Evolutionary conservation across 1,140 invertebrate species (phyloP).

Genomic region (Pachypeltis micranthus): DNA sequence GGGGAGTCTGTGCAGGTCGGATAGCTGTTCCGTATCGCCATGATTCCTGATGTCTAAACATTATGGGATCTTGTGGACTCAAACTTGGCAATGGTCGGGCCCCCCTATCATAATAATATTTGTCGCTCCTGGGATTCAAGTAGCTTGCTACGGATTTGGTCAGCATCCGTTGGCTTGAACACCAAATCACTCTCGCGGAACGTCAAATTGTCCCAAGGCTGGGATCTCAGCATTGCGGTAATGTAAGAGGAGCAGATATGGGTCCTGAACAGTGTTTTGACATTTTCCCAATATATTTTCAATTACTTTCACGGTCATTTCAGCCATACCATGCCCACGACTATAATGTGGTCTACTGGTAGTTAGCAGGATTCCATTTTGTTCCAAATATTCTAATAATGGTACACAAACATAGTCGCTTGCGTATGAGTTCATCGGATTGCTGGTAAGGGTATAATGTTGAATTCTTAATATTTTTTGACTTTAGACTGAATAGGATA

Average conservation of each 20-base stretch:
- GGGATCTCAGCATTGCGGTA: neutral
- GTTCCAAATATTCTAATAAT: neutral
- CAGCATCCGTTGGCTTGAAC: neutral
- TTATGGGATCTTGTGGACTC: neutral
- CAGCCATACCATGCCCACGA: constrained; percentile 2
- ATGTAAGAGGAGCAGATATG: constrained; percentile 1
- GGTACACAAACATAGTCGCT: too few species aligned
- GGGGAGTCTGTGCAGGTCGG: neutral
- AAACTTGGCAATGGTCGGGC: constrained; percentile 2
- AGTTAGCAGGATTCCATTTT: neutral
- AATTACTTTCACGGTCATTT: neutral
- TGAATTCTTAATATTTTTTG: too few species aligned
- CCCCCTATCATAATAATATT: neutral
- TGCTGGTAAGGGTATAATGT: too few species aligned
- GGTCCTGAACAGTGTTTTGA: neutral
- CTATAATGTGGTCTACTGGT: neutral
- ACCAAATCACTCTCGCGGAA: constrained; percentile 1
- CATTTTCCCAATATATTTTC: constrained; percentile 1
- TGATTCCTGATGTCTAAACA: constrained; percentile 2
- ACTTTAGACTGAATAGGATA: too few species aligned
- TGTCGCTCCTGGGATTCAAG: constrained; percentile 2
- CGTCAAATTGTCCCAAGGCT: constrained; percentile 3
- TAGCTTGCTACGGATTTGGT: neutral
- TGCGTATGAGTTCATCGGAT: too few species aligned
- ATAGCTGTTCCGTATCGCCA: neutral